Evolutionary conservation across 1,140 invertebrate genomes (phyloP).

Genomic region (Drosophila auraria): DNA sequence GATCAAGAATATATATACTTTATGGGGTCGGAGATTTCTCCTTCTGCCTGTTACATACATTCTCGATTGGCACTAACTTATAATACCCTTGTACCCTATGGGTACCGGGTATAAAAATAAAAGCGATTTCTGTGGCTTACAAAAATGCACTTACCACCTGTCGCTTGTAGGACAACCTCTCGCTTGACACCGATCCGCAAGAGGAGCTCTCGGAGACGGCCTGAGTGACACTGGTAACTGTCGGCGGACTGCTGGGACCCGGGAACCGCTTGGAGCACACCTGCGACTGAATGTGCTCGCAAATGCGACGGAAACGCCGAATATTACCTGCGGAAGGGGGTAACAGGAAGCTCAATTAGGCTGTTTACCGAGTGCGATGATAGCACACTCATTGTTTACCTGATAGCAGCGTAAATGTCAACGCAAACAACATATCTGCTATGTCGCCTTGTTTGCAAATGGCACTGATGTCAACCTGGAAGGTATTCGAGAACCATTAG

Average conservation of each 20-base stretch:
- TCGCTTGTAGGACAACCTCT: conserved; percentile 86
- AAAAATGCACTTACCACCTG: conserved; percentile 81
- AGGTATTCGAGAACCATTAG: conserved; percentile 17
- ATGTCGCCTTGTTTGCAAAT: conserved; percentile 91
- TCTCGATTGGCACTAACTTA: no score
- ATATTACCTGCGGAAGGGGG: conserved; percentile 90
- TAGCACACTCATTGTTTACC: conserved; percentile 87
- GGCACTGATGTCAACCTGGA: conserved; percentile 89
- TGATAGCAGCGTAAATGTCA: conserved; percentile 98
- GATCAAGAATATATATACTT: no score
- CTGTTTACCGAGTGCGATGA: not conserved
- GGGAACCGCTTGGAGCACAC: conserved; percentile 88
- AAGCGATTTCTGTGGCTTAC: not conserved
- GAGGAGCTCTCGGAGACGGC: conserved; percentile 90
- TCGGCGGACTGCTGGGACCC: conserved; percentile 88
- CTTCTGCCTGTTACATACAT: no score
- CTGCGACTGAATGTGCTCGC: conserved; percentile 97
- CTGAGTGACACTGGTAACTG: conserved; percentile 87
- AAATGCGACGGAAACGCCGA: conserved; percentile 96
- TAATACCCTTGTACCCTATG: no score
- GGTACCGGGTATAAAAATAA: no score
- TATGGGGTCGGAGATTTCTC: no score
- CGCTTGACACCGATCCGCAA: conserved; percentile 93
- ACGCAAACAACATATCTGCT: conserved; percentile 94
- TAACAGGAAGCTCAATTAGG: not conserved